Percentiles rank a stretch among this genome's conserved stretches.
phyloP scores from a whole-genome alignment of 2,888 invertebrate species.

The Zygogramma bicolorata region DNA sequence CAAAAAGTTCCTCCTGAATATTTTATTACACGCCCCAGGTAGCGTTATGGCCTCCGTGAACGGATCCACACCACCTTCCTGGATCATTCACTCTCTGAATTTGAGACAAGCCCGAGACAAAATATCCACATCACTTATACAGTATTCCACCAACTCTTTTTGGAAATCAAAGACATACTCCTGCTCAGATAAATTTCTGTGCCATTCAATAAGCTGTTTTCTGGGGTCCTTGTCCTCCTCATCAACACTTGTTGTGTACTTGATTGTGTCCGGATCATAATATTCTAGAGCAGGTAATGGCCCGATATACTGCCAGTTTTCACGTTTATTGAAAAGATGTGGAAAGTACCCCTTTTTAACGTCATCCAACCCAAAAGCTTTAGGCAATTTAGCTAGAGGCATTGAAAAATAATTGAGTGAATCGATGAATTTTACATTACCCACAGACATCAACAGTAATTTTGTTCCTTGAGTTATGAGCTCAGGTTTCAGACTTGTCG shows the following conservation, averaged over 20 bases:
- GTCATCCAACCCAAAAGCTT: conserved; percentile 27
- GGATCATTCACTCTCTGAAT: neutral
- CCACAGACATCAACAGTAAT: conserved; percentile 29
- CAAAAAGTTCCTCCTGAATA: conserved; percentile 48
- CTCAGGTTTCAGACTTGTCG: conserved; percentile 25
- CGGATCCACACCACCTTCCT: conserved; percentile 28
- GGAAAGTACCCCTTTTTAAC: conserved; percentile 25
- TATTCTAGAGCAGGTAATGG: conserved; percentile 4
- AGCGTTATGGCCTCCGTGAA: conserved; percentile 48
- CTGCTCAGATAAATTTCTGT: neutral
- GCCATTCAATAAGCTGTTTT: neutral
- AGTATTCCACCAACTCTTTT: neutral
- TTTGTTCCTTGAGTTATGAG: conserved; percentile 38
- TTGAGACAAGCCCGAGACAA: neutral
- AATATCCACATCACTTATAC: neutral
- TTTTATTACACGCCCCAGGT: conserved; percentile 47
- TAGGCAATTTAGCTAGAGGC: conserved; percentile 36
- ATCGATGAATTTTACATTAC: conserved; percentile 41
- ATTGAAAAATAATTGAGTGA: conserved; percentile 53
- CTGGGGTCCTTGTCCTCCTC: neutral
- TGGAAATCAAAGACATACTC: neutral
- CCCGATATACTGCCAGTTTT: conserved; percentile 11
- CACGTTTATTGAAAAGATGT: conserved; percentile 3
- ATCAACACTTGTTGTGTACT: neutral
- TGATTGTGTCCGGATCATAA: conserved; percentile 13